Evolutionary conservation across 2,113 vertebrate genomes (phyloP).

Genomic region (Gymnogyps californianus): DNA sequence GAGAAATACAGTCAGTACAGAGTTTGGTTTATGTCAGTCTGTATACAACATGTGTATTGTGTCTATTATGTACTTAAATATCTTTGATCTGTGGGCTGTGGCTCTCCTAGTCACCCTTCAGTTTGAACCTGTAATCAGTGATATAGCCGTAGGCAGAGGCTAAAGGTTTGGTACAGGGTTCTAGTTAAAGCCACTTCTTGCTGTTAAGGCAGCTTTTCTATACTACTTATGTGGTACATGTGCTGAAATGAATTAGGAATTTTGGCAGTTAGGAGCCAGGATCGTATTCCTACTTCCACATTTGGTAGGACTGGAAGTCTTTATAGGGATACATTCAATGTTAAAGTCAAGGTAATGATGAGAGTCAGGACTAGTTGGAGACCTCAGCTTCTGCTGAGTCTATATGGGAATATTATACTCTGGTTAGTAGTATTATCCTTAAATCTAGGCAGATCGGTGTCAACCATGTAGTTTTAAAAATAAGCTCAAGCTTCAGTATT

Average conservation of each 20-base stretch:
- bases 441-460: neutral
- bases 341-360: neutral
- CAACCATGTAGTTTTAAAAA: neutral
- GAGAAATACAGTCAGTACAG: neutral
- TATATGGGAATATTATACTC: neutral
- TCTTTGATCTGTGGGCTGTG: slow-evolving; percentile 10
- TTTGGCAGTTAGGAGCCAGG: neutral
- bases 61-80: neutral
- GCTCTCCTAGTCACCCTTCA: neutral
- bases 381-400: neutral
- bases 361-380: neutral
- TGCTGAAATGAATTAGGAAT: neutral
- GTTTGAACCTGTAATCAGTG: neutral
- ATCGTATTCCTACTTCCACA: neutral
- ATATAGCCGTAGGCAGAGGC: neutral
- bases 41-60: neutral
- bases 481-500: neutral
- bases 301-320: neutral
- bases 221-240: neutral
- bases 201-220: neutral
- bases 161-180: neutral
- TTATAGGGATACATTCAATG: neutral
- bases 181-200: neutral
- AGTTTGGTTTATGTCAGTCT: neutral
- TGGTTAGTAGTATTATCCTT: neutral